Evolutionary conservation across 2,113 vertebrate genomes (phyloP), one percentile per base, ranked within the genome.

Genomic region (Amazona guildingii): DNA sequence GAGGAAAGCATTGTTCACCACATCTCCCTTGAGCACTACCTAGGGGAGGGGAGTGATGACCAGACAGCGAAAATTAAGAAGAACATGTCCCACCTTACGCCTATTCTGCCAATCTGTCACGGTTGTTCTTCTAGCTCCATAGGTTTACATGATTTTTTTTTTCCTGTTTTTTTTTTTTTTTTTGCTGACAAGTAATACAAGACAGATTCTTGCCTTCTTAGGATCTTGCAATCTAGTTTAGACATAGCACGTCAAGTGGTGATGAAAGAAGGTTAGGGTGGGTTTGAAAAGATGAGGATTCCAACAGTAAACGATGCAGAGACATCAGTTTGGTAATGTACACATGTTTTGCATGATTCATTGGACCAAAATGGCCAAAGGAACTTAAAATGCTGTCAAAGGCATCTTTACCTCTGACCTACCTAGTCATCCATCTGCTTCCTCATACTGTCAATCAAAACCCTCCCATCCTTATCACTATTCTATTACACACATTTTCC

Each of bases 291-390:
- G 95, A 96, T 94, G 88, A 96, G 95, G 96, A 95, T 94, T 94
- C 94, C 95, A 96, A 96, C 95, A 96, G 96, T 92, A 96, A 96
- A 96, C 95, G 92, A 96, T 96, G 95, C 88, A 91, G 95, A 96
- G 95, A 95, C 96, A 96, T 97, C 95, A 94, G 95, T 96, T 96
- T 91, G 89, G 94, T 94, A 96, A 95, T 63, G 95, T 95, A 96
- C 96, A 96, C 95, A 96, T 96, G 91, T 95, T 96, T 96, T 96
- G 96, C 96, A 94, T 96, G 96, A 97, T 96, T 96, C 96, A 96
- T 96, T 94, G 94, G 95, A 97, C 96, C 94, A 96, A 96, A 97
- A 96, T 96, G 96, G 96, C 96, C 96, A 97, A 96, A 96, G 96
- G 95, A 96, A 97, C 96, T 97, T 96, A 95, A 97, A 96, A 96